phyloP scores from a whole-genome alignment of 1,140 invertebrate species.

The Drosophila pseudoananassae region DNA sequence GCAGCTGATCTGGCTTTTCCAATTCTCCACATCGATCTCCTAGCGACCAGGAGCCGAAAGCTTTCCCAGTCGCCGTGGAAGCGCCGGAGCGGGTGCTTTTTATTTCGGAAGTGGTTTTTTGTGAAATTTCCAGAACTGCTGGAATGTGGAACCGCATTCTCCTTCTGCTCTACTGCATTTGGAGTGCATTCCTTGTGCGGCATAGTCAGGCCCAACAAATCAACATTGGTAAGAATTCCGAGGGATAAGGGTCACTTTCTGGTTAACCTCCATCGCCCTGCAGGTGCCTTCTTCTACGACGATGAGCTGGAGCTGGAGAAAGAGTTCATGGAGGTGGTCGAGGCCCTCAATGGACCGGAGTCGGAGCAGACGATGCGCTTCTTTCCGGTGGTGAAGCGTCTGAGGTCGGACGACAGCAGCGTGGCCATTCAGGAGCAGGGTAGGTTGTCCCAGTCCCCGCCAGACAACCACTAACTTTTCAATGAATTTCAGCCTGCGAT shows the following conservation, averaged over 20 bases:
- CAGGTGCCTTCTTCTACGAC: slow-evolving; percentile 84
- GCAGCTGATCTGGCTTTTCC: slow-evolving; percentile 24
- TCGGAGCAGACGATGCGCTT: slow-evolving; percentile 37
- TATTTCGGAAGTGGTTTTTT: slow-evolving; percentile 20
- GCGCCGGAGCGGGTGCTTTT: slow-evolving; percentile 10
- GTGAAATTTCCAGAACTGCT: slow-evolving; percentile 39
- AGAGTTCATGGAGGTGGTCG: slow-evolving; percentile 83
- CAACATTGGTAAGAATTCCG: slow-evolving; percentile 63
- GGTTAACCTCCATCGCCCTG: neutral
- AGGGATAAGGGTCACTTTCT: neutral
- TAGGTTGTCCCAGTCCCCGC: slow-evolving; percentile 11
- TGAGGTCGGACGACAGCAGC: slow-evolving; percentile 61
- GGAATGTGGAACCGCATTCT: slow-evolving; percentile 62
- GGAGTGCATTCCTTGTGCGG: slow-evolving; percentile 63
- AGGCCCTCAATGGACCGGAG: slow-evolving; percentile 73
- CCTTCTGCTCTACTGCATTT: slow-evolving; percentile 44
- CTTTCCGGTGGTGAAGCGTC: slow-evolving; percentile 52
- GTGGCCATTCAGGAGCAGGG: slow-evolving; percentile 66
- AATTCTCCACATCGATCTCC: slow-evolving; percentile 24
- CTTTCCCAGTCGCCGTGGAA: slow-evolving; percentile 24
- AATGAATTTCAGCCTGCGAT: slow-evolving; percentile 85
- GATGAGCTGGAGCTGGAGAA: slow-evolving; percentile 83
- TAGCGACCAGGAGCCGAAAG: slow-evolving; percentile 1
- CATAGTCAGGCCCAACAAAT: slow-evolving; percentile 63
- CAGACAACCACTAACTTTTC: neutral